phyloP scores from a whole-genome alignment of 2,888 invertebrate genomes.

The Masnerella sp. region DNA sequence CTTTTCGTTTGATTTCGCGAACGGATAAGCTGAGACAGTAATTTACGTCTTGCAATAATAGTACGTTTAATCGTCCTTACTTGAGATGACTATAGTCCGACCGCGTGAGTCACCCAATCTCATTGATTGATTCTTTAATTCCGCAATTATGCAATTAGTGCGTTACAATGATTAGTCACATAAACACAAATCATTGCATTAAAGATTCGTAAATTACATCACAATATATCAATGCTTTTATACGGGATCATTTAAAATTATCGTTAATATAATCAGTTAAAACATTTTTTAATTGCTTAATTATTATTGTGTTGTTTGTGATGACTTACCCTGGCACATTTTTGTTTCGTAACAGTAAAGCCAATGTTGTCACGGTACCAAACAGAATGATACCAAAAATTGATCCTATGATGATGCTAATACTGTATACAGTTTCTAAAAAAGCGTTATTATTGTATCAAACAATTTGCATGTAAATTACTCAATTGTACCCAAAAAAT shows the following conservation, averaged over 20 bases:
- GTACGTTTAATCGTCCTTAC: slow-evolving; percentile 61
- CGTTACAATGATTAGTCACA: slow-evolving; percentile 12
- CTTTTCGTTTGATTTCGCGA: slow-evolving; percentile 61
- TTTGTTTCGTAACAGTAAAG: slow-evolving; percentile 71
- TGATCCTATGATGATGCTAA: slow-evolving; percentile 69
- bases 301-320: too few species aligned
- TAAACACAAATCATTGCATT: too few species aligned
- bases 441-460: too few species aligned
- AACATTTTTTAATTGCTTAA: too few species aligned
- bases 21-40: slow-evolving; percentile 31
- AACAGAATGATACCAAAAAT: slow-evolving; percentile 72
- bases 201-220: too few species aligned
- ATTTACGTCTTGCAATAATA: slow-evolving; percentile 61
- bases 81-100: slow-evolving; percentile 62
- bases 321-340: slow-evolving; percentile 71
- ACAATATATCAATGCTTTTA: too few species aligned
- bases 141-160: slow-evolving; percentile 44
- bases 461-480: neutral
- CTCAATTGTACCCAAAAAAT: too few species aligned
- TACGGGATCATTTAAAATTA: too few species aligned
- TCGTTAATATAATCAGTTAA: too few species aligned
- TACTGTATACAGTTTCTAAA: slow-evolving; percentile 71
- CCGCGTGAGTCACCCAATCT: slow-evolving; percentile 68
- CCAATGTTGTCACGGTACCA: slow-evolving; percentile 70
- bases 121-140: slow-evolving; percentile 69